Evolutionary conservation across 1,140 invertebrate genomes (phyloP), one percentile per base, ranked within the genome.

Genomic region (Neelides sp.): DNA sequence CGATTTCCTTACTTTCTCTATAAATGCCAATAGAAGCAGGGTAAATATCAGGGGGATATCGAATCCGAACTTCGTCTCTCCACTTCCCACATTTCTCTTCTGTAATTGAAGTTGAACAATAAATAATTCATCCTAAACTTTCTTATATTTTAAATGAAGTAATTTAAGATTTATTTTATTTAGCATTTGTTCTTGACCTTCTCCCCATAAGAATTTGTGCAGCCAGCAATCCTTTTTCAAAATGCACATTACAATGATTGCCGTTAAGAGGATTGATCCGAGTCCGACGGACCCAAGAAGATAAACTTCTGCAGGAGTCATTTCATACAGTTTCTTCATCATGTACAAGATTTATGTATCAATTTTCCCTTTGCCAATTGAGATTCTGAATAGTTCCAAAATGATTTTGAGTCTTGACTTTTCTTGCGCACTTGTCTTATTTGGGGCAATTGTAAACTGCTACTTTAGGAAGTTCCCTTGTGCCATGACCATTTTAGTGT

Each of bases 41-140:
- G 34, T 61, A 61, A 32, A 61, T 61, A 41, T 61, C 59, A 12
- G 59, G 59, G 3, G 59, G 59, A 24, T 61, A 61, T 3, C 59
- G 48, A 44, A 61, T 61, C 27, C 59, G 57, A 19, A 61, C 57
- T 28, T 57, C 57, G 30, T 61, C 59, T 27, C n/a, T 61, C 55
- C 56, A 54, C n/a, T 48, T 19, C 37, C 35, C 2, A 43, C 48
- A 48, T 54, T 47, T 45, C 55, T 56, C 50, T 59, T 59, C 41
- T 59, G n/a, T 59, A 41, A 53, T 50, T 59, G 51, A 22, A 58
- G 54, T 7, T 13, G 13, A 34, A 15, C 15, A 34, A 34, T 34
- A 34, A 10, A n/a, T n/a, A n/a, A n/a, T n/a, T n/a, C n/a, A n/a
- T n/a, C n/a, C n/a, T n/a, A n/a, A n/a, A n/a, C n/a, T n/a, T n/a